Base-by-base conservation (phyloP, 2,888 invertebrate genomes). In the Venustoraphidia nigricollis region DNA sequence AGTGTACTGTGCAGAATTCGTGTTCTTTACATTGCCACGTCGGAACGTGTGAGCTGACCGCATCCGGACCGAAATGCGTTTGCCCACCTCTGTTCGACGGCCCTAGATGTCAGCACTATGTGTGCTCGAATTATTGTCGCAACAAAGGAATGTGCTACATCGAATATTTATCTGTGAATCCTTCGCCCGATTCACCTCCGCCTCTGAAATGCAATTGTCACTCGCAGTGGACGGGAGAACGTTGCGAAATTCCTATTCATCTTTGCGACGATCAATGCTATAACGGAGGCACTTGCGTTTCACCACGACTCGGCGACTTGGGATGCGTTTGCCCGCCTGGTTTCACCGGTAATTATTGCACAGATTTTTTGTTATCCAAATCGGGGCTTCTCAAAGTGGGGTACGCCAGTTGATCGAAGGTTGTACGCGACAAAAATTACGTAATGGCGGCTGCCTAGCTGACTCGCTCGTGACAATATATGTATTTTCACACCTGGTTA, bases 41-140 rank as follows among this genome's bases (percentile, higher is more conserved):
- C 46, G 81, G 84, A 51, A 69, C 65, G 9, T 80, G 83, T 60
- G 66, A 70, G 55, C 58, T 73, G 43, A 64, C 68, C 3, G 65
- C 68, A 41, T 66, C 70, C 55, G 69, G 70, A 27, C 75, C 73
- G 11, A 71, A 75, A 61, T 86, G 86, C 67, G 64, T 70, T 53
- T 86, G 87, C 58, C 69, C 73, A 35, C 66, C 76, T 0, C 70
- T 72, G 44, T 87, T 77, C 64, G 71, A 72, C 39, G 84, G 87
- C 13, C 69, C 73, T 52, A 64, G 71, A 44, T 87, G 87, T 66
- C 76, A 81, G 61, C 73, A 75, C 57, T 81, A 77, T 62, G 72
- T 77, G 48, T 85, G 85, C 60, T 77, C 81, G 3, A 77, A 77
- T 42, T 75, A 73, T 60, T 85, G 85, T 58, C 68, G 72, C 56